phyloP scores from a whole-genome alignment of 2,113 vertebrate genomes.

The Megaptera novaeangliae region DNA sequence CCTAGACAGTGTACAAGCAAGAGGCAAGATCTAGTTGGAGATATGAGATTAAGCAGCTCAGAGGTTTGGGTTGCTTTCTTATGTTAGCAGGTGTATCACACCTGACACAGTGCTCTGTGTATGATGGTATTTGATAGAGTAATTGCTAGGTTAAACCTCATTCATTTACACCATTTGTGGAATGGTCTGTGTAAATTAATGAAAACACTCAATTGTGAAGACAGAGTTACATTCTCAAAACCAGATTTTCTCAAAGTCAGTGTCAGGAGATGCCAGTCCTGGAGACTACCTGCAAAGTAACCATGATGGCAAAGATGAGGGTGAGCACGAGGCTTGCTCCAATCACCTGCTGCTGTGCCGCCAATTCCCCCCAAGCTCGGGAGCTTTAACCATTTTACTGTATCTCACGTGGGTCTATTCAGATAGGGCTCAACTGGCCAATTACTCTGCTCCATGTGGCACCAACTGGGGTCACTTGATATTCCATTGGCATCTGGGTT shows the following conservation, averaged over 20 bases:
- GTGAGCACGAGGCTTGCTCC: neutral
- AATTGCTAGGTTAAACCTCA: neutral
- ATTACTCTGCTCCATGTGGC: neutral
- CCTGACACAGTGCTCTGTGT: neutral
- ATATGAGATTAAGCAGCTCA: neutral
- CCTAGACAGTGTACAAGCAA: neutral
- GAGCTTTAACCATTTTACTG: neutral
- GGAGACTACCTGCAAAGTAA: neutral
- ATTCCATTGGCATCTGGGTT: neutral
- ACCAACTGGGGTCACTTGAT: neutral
- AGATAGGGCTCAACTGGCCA: neutral
- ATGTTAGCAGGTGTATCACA: neutral
- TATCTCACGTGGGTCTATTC: neutral
- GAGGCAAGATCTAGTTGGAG: neutral
- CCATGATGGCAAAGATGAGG: rapidly evolving
- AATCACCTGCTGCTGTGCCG: neutral
- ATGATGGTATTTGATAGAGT: neutral
- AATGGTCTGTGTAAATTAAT: neutral
- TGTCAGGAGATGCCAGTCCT: neutral
- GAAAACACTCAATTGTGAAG: neutral
- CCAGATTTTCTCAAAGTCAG: neutral
- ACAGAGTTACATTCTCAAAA: neutral
- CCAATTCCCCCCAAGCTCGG: neutral
- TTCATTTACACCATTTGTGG: neutral
- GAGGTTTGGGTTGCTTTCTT: neutral